Evolutionary conservation across 2,797 vertebrate genomes (phyloP).

Genomic region (Serranus cabrilla): DNA sequence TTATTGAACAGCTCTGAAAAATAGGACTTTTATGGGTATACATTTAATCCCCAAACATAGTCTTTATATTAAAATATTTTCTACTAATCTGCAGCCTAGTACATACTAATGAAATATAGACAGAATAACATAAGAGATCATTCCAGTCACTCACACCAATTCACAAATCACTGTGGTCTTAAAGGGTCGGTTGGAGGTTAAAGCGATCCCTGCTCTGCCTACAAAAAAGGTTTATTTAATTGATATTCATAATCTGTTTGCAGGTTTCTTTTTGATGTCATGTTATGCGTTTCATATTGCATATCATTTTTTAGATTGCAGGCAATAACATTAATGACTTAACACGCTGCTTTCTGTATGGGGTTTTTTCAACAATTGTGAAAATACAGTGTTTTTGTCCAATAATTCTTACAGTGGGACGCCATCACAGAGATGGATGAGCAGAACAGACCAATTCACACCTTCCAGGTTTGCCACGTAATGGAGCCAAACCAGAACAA

Average conservation of each 20-base stretch:
- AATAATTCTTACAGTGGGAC: conserved; percentile 90
- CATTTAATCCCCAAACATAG: not conserved
- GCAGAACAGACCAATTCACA: conserved; percentile 96
- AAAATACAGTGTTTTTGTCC: not conserved
- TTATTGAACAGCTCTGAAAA: conserved; percentile 21
- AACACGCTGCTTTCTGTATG: not conserved
- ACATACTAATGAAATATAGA: not conserved
- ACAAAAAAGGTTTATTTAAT: not conserved
- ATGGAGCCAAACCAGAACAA: conserved; percentile 99
- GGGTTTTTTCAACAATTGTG: too few relatives aligned
- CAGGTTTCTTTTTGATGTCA: not conserved
- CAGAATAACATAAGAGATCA: conserved; percentile 1
- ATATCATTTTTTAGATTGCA: not conserved
- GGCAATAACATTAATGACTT: not conserved
- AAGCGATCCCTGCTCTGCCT: not conserved
- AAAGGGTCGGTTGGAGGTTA: not conserved
- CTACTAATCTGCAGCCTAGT: not conserved
- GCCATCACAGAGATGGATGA: conserved; percentile 99
- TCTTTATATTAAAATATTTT: not conserved
- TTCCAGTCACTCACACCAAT: not conserved
- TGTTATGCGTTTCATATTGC: not conserved
- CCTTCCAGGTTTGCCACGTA: conserved; percentile 98
- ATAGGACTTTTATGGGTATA: not conserved
- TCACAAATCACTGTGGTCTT: conserved; percentile 15
- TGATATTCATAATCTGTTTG: not conserved